Evolutionary conservation across 2,888 invertebrate genomes (phyloP).

Genomic region (Cheilosia grossa): DNA sequence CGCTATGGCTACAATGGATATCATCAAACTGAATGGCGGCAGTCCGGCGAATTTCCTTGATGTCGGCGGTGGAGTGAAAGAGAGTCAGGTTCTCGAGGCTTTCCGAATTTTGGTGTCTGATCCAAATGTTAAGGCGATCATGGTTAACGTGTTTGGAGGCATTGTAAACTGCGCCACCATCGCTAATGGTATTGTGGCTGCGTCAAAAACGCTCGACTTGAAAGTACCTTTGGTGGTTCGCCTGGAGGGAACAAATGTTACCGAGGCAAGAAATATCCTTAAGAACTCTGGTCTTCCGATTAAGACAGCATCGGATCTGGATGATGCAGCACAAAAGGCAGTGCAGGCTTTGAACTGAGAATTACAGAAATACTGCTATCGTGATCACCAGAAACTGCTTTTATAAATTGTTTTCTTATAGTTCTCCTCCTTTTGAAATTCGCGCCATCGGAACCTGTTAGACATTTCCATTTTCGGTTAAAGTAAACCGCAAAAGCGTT

Average conservation of each 20-base stretch:
- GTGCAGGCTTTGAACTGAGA: slow-evolving; percentile 84
- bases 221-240: slow-evolving; percentile 96
- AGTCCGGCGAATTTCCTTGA: slow-evolving; percentile 99
- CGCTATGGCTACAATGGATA: slow-evolving; percentile 99
- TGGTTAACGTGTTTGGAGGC: slow-evolving; percentile 99
- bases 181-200: slow-evolving; percentile 96
- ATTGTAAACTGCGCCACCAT: slow-evolving; percentile 99
- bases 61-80: slow-evolving; percentile 97
- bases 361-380: slow-evolving; percentile 1
- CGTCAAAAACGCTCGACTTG: slow-evolving; percentile 91
- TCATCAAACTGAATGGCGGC: slow-evolving; percentile 97
- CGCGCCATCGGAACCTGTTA: background rate
- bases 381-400: slow-evolving; percentile 20
- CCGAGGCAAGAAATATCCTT: slow-evolving; percentile 91
- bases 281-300: slow-evolving; percentile 93
- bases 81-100: slow-evolving; percentile 96
- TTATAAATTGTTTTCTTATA: background rate
- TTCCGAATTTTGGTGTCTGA: slow-evolving; percentile 94
- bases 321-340: slow-evolving; percentile 96
- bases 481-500: slow-evolving; percentile 7
- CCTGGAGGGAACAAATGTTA: slow-evolving; percentile 97
- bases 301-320: slow-evolving; percentile 92
- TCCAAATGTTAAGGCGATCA: slow-evolving; percentile 94
- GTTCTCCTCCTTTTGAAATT: background rate
- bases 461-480: slow-evolving; percentile 36